Base-by-base conservation (phyloP, 2,888 invertebrate genomes). In the Volucella bombylans region DNA sequence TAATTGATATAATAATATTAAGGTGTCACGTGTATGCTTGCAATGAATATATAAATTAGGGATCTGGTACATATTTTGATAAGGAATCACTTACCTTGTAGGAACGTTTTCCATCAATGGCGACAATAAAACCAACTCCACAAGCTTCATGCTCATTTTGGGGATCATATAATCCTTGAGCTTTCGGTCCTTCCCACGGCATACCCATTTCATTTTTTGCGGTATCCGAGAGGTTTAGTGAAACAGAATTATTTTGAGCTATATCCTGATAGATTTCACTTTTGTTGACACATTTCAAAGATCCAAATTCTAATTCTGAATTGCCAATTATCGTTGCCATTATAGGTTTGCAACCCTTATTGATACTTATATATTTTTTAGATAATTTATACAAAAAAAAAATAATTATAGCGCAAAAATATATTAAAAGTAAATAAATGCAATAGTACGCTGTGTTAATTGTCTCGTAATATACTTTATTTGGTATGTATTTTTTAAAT, bases 51-150 rank as follows among this genome's bases (percentile, higher is more conserved):
- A 18, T 1, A 23, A 39, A 31, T 49, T n/a, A 55, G 23, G 14
- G 12, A n/a, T 50, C 12, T 8, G 31, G 41, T 1, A 12, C 1
- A 8, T 57, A 43, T 18, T 11, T 31, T 57, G 39, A 61, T n/a
- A 67, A 52, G 12, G 14, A 49, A 6, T 10, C 2, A 90, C 92
- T 92, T 90, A 96, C 96, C 94, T 98, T 97, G 93, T 98, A 96
- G 88, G 97, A 96, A 87, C 96, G 94, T 90, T 95, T 94, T 88
- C 99, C 99, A 94, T 99, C 98, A 93, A 99, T 99, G 92, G 97
- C 97, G 91, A 98, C 99, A 90, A 99, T 97, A 93, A 99, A 99
- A 89, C 99, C 99, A 90, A 99, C 99, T 87, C 99, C 99, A 92
- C 99, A 99, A 87, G 99, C 98, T 91, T 98, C 99, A 92, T 96